A percentile compares a stretch with the other conserved stretches of the same genome.
Conservation (phyloP, 2,797 vertebrate species). For the Emydoidea blandingii region DNA sequence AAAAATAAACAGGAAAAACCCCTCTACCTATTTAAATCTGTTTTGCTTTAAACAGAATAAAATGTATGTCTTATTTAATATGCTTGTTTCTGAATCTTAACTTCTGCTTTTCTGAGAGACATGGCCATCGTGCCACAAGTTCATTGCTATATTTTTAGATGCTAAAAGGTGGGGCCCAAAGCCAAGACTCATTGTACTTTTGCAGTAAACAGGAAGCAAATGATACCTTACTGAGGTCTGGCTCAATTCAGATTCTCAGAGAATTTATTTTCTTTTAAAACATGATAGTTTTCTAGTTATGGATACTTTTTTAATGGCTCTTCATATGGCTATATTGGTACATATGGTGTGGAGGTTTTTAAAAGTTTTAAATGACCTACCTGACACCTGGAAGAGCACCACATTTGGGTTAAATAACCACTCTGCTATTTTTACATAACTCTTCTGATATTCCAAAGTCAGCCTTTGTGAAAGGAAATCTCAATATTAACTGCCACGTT, state of each 20-base stretch:
- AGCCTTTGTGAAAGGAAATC: background rate
- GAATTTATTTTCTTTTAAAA: constrained; percentile 30
- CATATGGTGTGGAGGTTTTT: background rate
- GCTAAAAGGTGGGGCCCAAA: constrained; percentile 19
- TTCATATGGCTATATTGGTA: background rate
- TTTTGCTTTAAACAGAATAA: background rate
- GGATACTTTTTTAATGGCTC: constrained; percentile 55
- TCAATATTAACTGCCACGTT: background rate
- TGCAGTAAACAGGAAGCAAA: constrained; percentile 66
- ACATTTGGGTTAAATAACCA: background rate
- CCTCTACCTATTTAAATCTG: constrained; percentile 15
- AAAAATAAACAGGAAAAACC: background rate
- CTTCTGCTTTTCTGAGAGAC: background rate
- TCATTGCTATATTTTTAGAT: constrained; percentile 65
- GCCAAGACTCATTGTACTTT: constrained; percentile 57
- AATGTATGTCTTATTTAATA: background rate
- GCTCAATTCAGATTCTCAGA: background rate
- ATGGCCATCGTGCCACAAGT: constrained; percentile 45
- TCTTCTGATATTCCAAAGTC: background rate
- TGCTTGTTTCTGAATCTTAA: background rate
- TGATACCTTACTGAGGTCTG: constrained; percentile 47
- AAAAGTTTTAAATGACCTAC: background rate
- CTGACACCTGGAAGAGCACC: background rate
- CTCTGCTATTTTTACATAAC: background rate
- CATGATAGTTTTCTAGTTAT: constrained; percentile 50